Evolutionary conservation across 2,113 vertebrate species (phyloP).

Genomic region (Melierax canorus): DNA sequence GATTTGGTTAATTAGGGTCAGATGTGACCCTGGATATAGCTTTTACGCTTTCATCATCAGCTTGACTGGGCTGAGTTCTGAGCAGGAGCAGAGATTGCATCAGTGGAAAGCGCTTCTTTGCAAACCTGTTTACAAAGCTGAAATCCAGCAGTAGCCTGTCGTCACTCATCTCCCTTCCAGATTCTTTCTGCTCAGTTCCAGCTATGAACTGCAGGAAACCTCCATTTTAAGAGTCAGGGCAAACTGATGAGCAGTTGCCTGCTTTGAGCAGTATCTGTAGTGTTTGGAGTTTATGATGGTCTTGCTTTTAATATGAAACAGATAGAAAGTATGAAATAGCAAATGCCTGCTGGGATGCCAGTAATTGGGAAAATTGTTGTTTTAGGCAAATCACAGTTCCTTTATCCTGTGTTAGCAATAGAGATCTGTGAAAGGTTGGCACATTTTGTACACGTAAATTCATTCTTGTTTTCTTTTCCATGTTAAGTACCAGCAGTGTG

Average conservation of each 20-base stretch:
- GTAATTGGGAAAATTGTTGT: not conserved
- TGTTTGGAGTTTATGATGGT: not conserved
- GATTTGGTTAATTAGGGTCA: not conserved
- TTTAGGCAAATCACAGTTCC: not conserved
- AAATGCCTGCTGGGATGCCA: not conserved
- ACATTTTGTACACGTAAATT: not conserved
- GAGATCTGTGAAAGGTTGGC: not conserved
- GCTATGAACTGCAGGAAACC: not conserved
- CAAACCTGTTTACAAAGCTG: not conserved
- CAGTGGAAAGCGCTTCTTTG: not conserved
- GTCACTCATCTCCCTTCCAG: not conserved
- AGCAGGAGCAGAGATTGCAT: not conserved
- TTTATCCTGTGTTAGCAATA: not conserved
- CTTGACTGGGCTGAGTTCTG: not conserved
- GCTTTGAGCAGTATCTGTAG: not conserved
- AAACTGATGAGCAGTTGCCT: not conserved
- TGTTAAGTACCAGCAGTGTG: rapidly evolving
- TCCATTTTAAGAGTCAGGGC: not conserved
- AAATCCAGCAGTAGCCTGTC: rapidly evolving
- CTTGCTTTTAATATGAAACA: not conserved
- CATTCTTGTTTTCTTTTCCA: not conserved
- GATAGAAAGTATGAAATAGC: not conserved
- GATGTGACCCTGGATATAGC: not conserved
- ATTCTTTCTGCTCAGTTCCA: not conserved
- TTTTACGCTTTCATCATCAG: not conserved